Evolutionary conservation across 2,888 invertebrate genomes (phyloP), one percentile per base, ranked within the genome.

Genomic region (Pyrochroa serraticornis): DNA sequence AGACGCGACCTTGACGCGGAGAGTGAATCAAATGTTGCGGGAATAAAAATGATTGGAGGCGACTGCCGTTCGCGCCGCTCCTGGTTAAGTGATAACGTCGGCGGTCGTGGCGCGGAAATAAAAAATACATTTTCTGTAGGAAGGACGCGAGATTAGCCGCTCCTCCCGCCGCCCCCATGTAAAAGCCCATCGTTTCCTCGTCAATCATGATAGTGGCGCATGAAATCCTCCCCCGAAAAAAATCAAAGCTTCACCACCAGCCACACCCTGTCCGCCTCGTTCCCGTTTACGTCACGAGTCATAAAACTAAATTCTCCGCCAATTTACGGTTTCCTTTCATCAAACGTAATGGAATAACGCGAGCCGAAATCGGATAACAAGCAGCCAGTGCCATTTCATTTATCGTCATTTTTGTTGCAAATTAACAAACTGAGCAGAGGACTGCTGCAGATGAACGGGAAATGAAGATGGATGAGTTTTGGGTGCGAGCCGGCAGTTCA

Each of bases 401-500:
- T 69, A 72, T 70, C 67, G 70, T 68, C 63, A 67, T 68, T 70
- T 71, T 67, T 70, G 64, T 62, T 61, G 63, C 63, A 65, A 71
- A 72, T 71, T 71, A 71, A 70, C 67, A 64, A 67, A 64, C 65
- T 58, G 58, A 53, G 46, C 39, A 54, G 61, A 54, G 66, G 68
- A 64, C 64, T 66, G 64, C 59, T 62, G 64, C 63, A 67, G 69
- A 70, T 67, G 71, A 68, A 65, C 70, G 68, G 68, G 69, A 66
- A 70, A 70, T 70, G 71, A 73, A 70, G 71, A 71, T 68, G 70
- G 69, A 72, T 72, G 70, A 68, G 58, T 60, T 64, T 65, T 64
- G 65, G 64, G 63, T 38, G 62, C 62, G 62, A 49, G 57, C 47
- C 22, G 43, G 36, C 35, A 14, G 35, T 34, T 32, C 33, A 46